A percentile compares a stretch with the other conserved stretches of the same genome.
Evolutionary conservation across 2,888 invertebrate species (phyloP).

Genomic region (Augiades crinisus): DNA sequence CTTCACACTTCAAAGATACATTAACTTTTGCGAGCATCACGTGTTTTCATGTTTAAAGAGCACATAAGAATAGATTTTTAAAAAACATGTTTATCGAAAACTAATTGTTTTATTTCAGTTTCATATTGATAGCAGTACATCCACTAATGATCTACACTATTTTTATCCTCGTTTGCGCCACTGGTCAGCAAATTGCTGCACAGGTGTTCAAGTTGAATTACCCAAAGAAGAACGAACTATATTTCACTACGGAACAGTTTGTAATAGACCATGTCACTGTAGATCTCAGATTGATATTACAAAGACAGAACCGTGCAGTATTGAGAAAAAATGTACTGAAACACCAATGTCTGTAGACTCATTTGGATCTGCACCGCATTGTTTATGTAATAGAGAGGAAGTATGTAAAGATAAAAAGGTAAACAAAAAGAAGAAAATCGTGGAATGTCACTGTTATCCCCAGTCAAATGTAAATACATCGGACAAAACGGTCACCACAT

Average conservation of each 20-base stretch:
- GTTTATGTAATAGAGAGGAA: conserved; percentile 9
- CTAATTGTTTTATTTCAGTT: conserved; percentile 64
- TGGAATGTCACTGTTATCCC: background rate
- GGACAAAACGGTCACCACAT: conserved; percentile 48
- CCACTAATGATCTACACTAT: conserved; percentile 66
- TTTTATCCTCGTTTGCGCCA: conserved; percentile 51
- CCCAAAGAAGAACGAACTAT: conserved; percentile 32
- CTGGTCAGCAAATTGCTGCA: conserved; percentile 33
- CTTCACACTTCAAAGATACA: no score
- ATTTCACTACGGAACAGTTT: conserved; percentile 27
- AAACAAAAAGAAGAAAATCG: background rate
- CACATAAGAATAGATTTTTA: no score
- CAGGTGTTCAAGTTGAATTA: conserved; percentile 46
- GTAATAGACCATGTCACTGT: conserved; percentile 42
- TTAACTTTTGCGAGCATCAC: no score
- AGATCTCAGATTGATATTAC: conserved; percentile 19
- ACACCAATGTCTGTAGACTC: conserved; percentile 16
- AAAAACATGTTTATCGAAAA: no score
- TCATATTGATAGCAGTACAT: conserved; percentile 63
- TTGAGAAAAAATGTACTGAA: background rate
- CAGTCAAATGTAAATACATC: conserved; percentile 23
- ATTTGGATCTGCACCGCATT: conserved; percentile 5
- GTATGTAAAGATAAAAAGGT: background rate
- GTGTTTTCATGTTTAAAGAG: no score
- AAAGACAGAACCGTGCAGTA: conserved; percentile 15